Evolutionary conservation across 2,888 invertebrate genomes (phyloP).

Genomic region (Amphimallon solstitiale): DNA sequence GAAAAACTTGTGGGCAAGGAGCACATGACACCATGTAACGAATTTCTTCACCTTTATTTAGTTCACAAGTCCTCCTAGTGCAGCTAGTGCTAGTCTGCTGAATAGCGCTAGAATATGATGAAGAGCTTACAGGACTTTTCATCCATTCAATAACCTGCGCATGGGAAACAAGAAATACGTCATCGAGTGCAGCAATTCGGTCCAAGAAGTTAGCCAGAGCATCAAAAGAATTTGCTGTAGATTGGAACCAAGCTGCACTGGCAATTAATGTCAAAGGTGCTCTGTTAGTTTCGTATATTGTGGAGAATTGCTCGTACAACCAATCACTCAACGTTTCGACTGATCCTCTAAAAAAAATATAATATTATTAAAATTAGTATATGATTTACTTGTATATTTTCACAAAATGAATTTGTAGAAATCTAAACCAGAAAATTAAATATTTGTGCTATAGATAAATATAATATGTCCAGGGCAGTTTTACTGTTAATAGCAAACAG

Average conservation of each 20-base stretch:
- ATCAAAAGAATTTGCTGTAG: slow-evolving; percentile 50
- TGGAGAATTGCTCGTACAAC: slow-evolving; percentile 62
- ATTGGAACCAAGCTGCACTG: slow-evolving; percentile 64
- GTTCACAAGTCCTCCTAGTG: slow-evolving; percentile 48
- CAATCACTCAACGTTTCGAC: slow-evolving; percentile 58
- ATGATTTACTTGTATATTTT: too few relatives aligned
- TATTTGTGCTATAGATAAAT: too few relatives aligned
- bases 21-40: slow-evolving; percentile 61
- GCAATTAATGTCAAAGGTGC: slow-evolving; percentile 65
- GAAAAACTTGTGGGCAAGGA: slow-evolving; percentile 62
- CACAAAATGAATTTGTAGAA: too few relatives aligned
- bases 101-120: slow-evolving; percentile 44
- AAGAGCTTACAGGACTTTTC: slow-evolving; percentile 57
- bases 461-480: too few relatives aligned
- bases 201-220: slow-evolving; percentile 58
- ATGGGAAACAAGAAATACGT: slow-evolving; percentile 63
- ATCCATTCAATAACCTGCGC: slow-evolving; percentile 62
- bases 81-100: slow-evolving; percentile 45
- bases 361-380: too few relatives aligned
- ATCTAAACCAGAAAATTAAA: too few relatives aligned
- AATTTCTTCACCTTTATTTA: slow-evolving; percentile 46
- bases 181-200: slow-evolving; percentile 50
- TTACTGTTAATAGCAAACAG: too few relatives aligned
- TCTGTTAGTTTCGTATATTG: slow-evolving; percentile 58
- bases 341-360: slow-evolving; percentile 37